Evolutionary conservation across 2,797 vertebrate genomes (phyloP).

Genomic region (Acanthornis magna): DNA sequence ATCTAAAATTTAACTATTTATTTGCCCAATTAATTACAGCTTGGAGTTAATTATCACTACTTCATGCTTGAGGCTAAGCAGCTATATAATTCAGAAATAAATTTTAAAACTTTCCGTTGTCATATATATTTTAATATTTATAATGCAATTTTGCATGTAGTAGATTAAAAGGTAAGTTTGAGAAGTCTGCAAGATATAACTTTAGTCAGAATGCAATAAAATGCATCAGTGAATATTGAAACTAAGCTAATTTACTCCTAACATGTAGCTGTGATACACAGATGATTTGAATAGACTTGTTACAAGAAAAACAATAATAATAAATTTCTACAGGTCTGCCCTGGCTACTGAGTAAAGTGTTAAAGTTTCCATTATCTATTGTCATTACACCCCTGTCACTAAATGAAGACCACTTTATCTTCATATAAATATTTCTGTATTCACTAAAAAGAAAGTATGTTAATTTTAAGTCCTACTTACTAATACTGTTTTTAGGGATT

Average conservation of each 20-base stretch:
- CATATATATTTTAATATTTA: slow-evolving; percentile 25
- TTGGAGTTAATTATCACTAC: neutral
- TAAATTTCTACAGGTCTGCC: neutral
- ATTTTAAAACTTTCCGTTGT: neutral
- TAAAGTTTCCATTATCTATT: neutral
- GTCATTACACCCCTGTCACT: neutral
- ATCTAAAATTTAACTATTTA: neutral
- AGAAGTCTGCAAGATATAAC: neutral
- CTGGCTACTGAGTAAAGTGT: neutral
- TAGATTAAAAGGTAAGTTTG: slow-evolving; percentile 3
- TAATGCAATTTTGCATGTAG: neutral
- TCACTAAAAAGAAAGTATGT: neutral
- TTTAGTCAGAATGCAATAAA: slow-evolving; percentile 26
- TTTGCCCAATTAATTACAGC: slow-evolving; percentile 1
- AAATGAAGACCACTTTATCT: neutral
- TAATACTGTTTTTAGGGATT: neutral
- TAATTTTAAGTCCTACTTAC: neutral
- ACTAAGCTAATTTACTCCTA: neutral
- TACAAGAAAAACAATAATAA: neutral
- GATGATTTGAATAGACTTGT: neutral
- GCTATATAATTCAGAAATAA: neutral
- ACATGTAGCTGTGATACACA: neutral
- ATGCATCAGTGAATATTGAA: neutral
- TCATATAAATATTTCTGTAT: neutral
- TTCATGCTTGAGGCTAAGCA: neutral